Base-by-base conservation (phyloP, 1,140 invertebrate genomes). In the Hypsibius dujardini region DNA sequence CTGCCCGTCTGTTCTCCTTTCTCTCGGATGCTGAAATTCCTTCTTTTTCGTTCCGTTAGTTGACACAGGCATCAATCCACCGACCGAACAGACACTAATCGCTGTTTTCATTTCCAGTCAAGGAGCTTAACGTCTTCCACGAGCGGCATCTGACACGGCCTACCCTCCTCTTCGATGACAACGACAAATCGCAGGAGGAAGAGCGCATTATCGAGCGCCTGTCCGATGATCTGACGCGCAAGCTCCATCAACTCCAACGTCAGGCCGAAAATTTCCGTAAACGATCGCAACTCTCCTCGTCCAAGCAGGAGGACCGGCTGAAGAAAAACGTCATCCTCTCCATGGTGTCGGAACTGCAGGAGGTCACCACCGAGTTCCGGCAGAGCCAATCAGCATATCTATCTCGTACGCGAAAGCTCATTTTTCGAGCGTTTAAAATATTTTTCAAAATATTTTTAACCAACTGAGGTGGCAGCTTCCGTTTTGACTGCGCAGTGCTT, bases 71-170 rank as follows among this genome's bases (percentile, higher is more conserved):
- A 28, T 28, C 28, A 28, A 28, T 28, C 28, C 28, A 28, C 28
- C 28, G 28, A 28, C 28, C 28, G 28, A 28, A 28, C 28, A 28
- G 28, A 28, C 28, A 28, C 28, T 28, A 28, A 28, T 28, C 28
- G 28, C 28, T 28, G 28, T 28, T 75, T 74, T 73, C 59, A 45
- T 15, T 75, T 75, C 28, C 71, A 82, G 83, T 94, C 77, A 87
- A 88, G 72, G 90, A 89, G 75, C 78, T 95, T 71, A 84, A 86
- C 72, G 82, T 85, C 46, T 80, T 94, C 47, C 91, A 95, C 79
- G 86, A 88, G 70, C 86, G 87, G 73, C 89, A 93, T 80, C 82
- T 95, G 72, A 86, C 89, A 60, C 83, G 90, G 59, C 92, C 93
- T 28, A 90, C 90, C 1, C 84, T 67, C 3, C 7, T 67, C 12